phyloP scores from a whole-genome alignment of 2,797 vertebrate genomes.

The Acropternis orthonyx region DNA sequence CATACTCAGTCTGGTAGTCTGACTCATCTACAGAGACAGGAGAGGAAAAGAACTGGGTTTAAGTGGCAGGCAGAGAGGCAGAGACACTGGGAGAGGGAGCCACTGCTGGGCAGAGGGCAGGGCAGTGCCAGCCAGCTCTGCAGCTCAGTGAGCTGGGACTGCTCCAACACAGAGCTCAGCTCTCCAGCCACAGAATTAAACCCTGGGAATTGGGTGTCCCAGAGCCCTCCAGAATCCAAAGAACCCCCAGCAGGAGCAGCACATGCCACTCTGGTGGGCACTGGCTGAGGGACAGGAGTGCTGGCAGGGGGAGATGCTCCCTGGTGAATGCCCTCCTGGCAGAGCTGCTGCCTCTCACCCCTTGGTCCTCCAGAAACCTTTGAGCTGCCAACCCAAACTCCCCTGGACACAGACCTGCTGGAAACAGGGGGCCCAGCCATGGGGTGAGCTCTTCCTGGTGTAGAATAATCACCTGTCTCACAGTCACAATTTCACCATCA shows the following conservation, averaged over 20 bases:
- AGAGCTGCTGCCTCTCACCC: too few relatives aligned
- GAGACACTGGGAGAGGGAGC: not conserved
- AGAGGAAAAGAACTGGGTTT: not conserved
- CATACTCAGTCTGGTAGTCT: conserved; percentile 92
- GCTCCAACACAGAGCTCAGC: not conserved
- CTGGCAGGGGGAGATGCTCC: not conserved
- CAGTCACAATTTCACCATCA: not conserved
- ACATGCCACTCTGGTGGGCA: not conserved
- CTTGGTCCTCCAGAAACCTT: not conserved
- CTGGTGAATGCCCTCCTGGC: not conserved
- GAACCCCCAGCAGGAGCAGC: not conserved
- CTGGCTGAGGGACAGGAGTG: rapidly evolving
- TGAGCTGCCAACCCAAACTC: not conserved
- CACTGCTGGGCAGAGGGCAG: not conserved
- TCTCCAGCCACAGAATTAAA: not conserved
- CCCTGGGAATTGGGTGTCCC: not conserved
- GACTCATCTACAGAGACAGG: conserved; percentile 79
- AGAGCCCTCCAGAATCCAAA: not conserved
- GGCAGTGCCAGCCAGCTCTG: not conserved
- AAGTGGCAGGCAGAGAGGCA: not conserved
- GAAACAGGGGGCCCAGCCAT: not conserved
- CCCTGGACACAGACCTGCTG: not conserved
- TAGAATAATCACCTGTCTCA: not conserved
- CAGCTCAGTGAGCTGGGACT: not conserved
- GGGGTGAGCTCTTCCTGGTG: not conserved